Evolutionary conservation across 2,797 vertebrate genomes (phyloP).

Genomic region (Falco cherrug): DNA sequence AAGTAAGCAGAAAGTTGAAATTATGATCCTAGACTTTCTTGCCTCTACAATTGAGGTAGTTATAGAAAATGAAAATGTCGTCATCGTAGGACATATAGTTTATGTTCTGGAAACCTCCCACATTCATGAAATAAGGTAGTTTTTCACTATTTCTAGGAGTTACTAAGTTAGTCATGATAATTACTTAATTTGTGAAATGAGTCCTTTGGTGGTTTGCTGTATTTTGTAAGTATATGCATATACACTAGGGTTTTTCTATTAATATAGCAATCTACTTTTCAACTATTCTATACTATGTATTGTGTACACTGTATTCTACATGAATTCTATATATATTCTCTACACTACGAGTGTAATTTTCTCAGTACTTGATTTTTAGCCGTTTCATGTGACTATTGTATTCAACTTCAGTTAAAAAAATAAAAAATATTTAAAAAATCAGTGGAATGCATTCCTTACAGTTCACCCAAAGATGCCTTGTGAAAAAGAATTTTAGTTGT

Average conservation of each 20-base stretch:
- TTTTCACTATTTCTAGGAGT: not conserved
- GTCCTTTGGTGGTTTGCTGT: not conserved
- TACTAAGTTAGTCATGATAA: not conserved
- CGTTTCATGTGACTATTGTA: not conserved
- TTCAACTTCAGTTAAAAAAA: not conserved
- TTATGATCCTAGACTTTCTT: not conserved
- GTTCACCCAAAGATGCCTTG: not conserved
- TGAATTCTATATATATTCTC: no score
- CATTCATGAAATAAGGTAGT: not conserved
- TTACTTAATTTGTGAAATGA: not conserved
- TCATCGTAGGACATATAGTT: not conserved
- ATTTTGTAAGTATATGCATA: not conserved
- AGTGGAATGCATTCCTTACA: not conserved
- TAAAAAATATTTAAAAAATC: no score
- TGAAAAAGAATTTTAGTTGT: not conserved
- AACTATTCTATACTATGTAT: not conserved
- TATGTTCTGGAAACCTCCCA: not conserved
- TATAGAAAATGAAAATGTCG: not conserved
- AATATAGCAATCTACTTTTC: not conserved
- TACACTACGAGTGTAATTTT: no score
- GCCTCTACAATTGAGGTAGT: rapidly evolving
- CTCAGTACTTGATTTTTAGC: not conserved
- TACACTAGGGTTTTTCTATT: not conserved
- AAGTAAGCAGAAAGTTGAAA: not conserved
- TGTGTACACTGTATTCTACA: no score